Evolutionary conservation across 1,140 invertebrate species (phyloP).

Genomic region (Tetragonula clypearis): DNA sequence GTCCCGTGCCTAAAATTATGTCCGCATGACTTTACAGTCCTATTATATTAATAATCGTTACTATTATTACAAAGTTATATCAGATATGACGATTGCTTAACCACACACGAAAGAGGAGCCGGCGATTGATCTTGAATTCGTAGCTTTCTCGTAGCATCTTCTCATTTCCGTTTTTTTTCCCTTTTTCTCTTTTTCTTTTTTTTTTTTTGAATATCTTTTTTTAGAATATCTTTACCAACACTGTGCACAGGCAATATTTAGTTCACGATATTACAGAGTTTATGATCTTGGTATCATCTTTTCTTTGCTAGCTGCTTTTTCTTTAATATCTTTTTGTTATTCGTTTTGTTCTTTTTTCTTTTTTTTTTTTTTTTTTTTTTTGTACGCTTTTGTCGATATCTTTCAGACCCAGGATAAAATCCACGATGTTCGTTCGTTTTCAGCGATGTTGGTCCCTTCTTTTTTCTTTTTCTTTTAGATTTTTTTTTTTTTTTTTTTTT

Average conservation of each 20-base stretch:
- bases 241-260: slow-evolving; percentile 47
- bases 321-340: no score
- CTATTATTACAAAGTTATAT: slow-evolving; percentile 42
- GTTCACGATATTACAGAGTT: slow-evolving; percentile 47
- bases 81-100: slow-evolving; percentile 49
- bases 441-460: slow-evolving; percentile 57
- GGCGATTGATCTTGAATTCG: slow-evolving; percentile 23
- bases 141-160: slow-evolving; percentile 33
- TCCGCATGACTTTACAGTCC: slow-evolving; percentile 7
- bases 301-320: not conserved
- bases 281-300: not conserved
- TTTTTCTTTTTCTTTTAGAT: not conserved
- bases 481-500: not conserved
- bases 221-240: slow-evolving; percentile 45
- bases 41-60: not conserved
- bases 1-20: not conserved
- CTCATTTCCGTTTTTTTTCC: not conserved
- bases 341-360: not conserved
- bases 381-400: slow-evolving; percentile 28
- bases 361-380: not conserved
- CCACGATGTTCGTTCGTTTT: slow-evolving; percentile 51
- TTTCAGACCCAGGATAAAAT: slow-evolving; percentile 62
- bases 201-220: not conserved
- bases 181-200: not conserved
- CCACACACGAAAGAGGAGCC: slow-evolving; percentile 46